Evolutionary conservation across 2,888 invertebrate species (phyloP), one percentile per base, ranked within the genome.

Genomic region (Drosophila quasianomalipes): DNA sequence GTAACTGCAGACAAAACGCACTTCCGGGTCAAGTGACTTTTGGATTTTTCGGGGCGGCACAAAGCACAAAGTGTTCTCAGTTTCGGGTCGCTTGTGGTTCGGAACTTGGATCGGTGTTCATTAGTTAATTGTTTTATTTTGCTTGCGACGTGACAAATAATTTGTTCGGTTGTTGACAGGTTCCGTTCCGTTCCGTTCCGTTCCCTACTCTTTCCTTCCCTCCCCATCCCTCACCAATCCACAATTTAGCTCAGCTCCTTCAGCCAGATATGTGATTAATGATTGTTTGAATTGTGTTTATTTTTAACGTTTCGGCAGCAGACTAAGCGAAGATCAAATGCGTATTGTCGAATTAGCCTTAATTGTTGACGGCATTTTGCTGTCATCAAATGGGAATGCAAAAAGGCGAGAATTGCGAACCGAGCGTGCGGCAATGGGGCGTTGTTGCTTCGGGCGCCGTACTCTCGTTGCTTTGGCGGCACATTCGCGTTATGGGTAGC

Each of bases 61-160:
- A 28, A 55, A 12, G 53, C 57, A 64, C 54, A 61, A 61, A 74
- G 67, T 82, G 79, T 64, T 66, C 19, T 31, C 30, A 37, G 65
- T 64, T 55, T 37, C 37, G 59, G 54, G 55, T 85, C 47, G 70
- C 44, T 69, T 70, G 51, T 67, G 49, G 12, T 60, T 63, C 39
- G 37, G 54, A 58, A 55, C 49, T 51, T 58, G 59, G 69, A 65
- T 64, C 70, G 37, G 44, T 71, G 80, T 85, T 85, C 83, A 79
- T 88, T 88, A 85, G 81, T 41, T 74, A 85, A 90, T 85, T 89
- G 75, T 68, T 80, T 83, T 80, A 75, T 88, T 88, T 79, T 74
- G 49, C 39, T 22, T 58, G 71, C 55, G 65, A 47, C 83, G 89
- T 83, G 85, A 85, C 85, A 85, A 85, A 90, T 76, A 74, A 82